Base-by-base conservation (phyloP, 2,113 vertebrate genomes). In the Okapia johnstoni region DNA sequence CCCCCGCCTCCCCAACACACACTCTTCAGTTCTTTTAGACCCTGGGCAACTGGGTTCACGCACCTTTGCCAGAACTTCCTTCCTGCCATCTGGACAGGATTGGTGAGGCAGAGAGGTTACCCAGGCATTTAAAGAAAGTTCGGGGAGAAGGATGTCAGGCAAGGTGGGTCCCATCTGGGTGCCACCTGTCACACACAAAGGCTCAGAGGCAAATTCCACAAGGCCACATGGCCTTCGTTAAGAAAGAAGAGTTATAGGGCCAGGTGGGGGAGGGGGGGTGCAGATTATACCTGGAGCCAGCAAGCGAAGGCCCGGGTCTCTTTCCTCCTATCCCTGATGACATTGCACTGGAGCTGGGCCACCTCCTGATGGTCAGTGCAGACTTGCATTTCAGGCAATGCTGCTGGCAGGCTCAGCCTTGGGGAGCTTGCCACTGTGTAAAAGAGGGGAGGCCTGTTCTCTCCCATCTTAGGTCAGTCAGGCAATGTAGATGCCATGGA, bases 41-140 rank as follows among this genome's bases (percentile, higher is more conserved):
- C 28, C 73, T 55, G 58, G 70, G n/a, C 58, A 85, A 73, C 36
- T 57, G 52, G 43, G 63, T 25, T 66, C 77, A 43, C 9, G 2
- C 15, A 60, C 30, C 83, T 92, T 80, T 76, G 55, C 84, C 76
- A 85, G 84, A 70, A 63, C 54, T 88, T 87, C 73, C 63, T 50
- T 93, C 73, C 92, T 93, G 63, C 85, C 94, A 70, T 85, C 94
- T 88, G 50, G 40, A 76, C 73, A 96, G 63, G 58, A 84, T 79
- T 11, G 54, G 9, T 23, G 85, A 89, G 57, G 36, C 58, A 91
- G 61, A 80, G 77, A 85, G 40, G n/a, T 83, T 21, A 83, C 33
- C 52, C 79, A 77, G 81, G 73, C 81, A 66, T 85, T 93, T 84
- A 21, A 43, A 84, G 79, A 73, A 93, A 55, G 3, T 54, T 85